Base-by-base conservation (phyloP, 2,113 vertebrate species). In the Egretta garzetta region DNA sequence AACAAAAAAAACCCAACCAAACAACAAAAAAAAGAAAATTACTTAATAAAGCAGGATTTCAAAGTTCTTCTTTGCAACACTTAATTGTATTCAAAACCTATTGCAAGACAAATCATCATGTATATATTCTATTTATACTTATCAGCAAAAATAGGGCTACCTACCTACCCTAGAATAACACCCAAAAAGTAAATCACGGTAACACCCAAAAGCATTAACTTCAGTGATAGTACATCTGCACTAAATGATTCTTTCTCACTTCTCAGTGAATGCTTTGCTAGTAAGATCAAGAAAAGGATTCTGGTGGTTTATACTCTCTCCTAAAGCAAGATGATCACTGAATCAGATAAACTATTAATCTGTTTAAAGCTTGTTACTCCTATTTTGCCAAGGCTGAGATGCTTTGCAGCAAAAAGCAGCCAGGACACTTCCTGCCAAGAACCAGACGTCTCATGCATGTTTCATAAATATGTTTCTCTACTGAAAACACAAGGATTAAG, bases 281-380 rank as follows among this genome's bases (percentile, higher is more conserved):
- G 68, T 53, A 95, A 96, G 84, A 95, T 87, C 85, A 96, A 95
- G 93, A 75, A 90, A 87, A 86, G 59, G 23, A 91, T 94, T 96
- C 88, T 71, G 85, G 71, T 67, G 79, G 89, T 53, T 93, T 94
- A 80, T 91, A 85, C 82, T 92, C 70, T 89, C 10, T 90, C 95
- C 91, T 96, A 94, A 85, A 97, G 97, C 76, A 96, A 96, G 86
- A 96, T 87, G 89, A 96, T 95, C 93, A 91, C 76, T 88, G 92
- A 96, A 90, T 95, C 79, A 94, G 96, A 96, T 94, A 96, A 97
- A 96, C 90, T 85, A 90, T 96, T 96, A 96, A 97, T 97, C 95
- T 96, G 66, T 96, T 96, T 93, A 96, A 97, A 97, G 87, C 84
- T 87, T 95, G 75, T 93, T 83, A 67, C 80, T 93, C 41, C 53